Evolutionary conservation across 53 echinoderm and acorn worm genomes (phyloP).

Genomic region (Crossaster papposus): DNA sequence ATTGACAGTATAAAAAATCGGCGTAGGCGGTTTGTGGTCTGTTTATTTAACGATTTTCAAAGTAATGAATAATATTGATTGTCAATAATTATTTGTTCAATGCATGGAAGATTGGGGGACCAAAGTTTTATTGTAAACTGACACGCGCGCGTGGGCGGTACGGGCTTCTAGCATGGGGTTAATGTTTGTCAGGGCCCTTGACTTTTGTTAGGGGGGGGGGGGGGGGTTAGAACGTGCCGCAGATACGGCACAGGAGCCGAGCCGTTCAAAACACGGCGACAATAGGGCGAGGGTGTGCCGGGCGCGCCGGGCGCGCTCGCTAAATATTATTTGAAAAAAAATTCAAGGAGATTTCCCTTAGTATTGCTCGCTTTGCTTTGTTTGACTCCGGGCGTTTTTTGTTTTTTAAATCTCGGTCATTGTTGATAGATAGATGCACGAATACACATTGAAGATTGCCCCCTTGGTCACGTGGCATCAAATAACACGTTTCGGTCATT

Average conservation of each 20-base stretch:
- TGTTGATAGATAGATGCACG: background rate
- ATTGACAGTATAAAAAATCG: too few relatives aligned
- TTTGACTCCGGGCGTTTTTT: background rate
- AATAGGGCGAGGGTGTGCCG: background rate
- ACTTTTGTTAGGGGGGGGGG: too few relatives aligned
- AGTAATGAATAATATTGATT: background rate
- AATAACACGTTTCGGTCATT: too few relatives aligned
- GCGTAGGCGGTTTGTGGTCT: too few relatives aligned
- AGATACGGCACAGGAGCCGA: background rate
- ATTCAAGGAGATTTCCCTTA: background rate
- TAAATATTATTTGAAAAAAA: constrained; percentile 40
- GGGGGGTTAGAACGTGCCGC: constrained; percentile 20
- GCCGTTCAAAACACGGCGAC: background rate
- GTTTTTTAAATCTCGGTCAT: background rate
- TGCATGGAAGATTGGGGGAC: background rate
- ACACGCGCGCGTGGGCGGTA: background rate
- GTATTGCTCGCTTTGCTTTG: background rate
- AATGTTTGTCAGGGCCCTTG: constrained; percentile 6
- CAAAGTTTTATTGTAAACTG: too few relatives aligned
- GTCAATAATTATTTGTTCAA: background rate
- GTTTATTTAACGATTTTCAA: too few relatives aligned
- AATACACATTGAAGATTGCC: background rate
- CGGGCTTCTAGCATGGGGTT: too few relatives aligned
- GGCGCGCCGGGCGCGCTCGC: constrained; percentile 39
- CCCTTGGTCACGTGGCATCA: too few relatives aligned